These are phyloP conservation scores for Cranoglanis bouderius DNA, from an alignment of 2,113 vertebrate species.

Conservation along the genomic window DNA sequence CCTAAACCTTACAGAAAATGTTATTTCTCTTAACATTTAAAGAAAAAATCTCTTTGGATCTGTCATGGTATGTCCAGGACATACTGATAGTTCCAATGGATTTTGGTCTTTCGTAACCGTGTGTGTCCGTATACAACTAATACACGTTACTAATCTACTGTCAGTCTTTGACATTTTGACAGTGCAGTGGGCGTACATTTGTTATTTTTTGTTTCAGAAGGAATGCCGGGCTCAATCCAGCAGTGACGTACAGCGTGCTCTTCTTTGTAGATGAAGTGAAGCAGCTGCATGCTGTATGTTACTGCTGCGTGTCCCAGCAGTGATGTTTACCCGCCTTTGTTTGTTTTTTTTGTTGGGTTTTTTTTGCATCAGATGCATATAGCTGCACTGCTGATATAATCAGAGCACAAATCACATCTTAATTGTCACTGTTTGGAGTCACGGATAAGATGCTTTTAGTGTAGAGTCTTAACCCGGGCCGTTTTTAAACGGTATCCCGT, in stretches of 20 bases:
- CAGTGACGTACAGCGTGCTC: neutral
- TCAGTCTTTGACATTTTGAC: neutral
- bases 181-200: neutral
- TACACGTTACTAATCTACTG: conserved; percentile 8
- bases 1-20: neutral
- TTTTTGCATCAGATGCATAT: conserved; percentile 16
- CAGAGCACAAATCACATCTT: neutral
- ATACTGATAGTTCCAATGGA: conserved; percentile 17
- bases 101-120: neutral
- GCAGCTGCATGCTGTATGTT: neutral
- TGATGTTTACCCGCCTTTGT: neutral
- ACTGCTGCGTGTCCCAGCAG: conserved; percentile 9
- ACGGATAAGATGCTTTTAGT: neutral
- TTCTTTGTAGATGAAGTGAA: neutral
- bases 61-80: neutral
- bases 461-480: neutral
- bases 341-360: neutral
- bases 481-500: neutral
- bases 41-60: conserved; percentile 3
- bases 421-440: neutral
- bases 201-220: neutral
- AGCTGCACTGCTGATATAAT: conserved; percentile 6
- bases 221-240: neutral
- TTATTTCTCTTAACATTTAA: conserved; percentile 4
- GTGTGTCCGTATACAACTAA: conserved; percentile 4